Evolutionary conservation across 2,797 vertebrate species (phyloP).

Genomic region (Clarias laeviceps): DNA sequence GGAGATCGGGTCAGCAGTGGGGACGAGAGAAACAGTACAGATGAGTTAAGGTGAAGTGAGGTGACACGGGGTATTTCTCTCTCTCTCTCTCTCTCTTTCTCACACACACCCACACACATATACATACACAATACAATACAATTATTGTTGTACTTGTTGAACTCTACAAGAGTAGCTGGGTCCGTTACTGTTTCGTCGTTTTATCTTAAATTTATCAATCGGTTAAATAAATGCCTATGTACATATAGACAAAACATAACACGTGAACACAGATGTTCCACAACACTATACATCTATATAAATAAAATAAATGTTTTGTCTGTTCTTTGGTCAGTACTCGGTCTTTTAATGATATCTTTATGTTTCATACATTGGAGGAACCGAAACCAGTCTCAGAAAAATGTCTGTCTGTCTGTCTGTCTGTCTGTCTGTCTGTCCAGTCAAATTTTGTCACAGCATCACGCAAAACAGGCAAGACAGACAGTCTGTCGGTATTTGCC

Average conservation of each 20-base stretch:
- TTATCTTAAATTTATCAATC: background rate
- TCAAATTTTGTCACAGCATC: too few relatives aligned
- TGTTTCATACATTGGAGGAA: too few relatives aligned
- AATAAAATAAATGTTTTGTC: background rate
- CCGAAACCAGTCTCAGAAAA: too few relatives aligned
- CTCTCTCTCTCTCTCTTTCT: background rate
- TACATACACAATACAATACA: background rate
- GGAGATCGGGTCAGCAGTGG: conserved; percentile 40
- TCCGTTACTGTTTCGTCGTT: background rate
- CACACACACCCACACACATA: background rate
- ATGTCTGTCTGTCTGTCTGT: too few relatives aligned
- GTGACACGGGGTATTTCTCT: conserved; percentile 4
- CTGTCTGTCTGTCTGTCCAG: too few relatives aligned
- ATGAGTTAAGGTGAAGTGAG: conserved; percentile 26
- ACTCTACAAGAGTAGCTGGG: background rate
- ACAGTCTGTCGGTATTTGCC: too few relatives aligned
- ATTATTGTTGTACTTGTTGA: background rate
- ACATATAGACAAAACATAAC: background rate
- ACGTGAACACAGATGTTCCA: background rate
- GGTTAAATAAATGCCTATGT: background rate
- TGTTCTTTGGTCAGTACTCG: too few relatives aligned
- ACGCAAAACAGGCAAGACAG: too few relatives aligned
- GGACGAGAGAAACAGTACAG: conserved; percentile 20
- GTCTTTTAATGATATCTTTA: too few relatives aligned
- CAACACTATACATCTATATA: background rate